Conservation (phyloP, 2,888 invertebrate species). For the Hetaerina titia region DNA sequence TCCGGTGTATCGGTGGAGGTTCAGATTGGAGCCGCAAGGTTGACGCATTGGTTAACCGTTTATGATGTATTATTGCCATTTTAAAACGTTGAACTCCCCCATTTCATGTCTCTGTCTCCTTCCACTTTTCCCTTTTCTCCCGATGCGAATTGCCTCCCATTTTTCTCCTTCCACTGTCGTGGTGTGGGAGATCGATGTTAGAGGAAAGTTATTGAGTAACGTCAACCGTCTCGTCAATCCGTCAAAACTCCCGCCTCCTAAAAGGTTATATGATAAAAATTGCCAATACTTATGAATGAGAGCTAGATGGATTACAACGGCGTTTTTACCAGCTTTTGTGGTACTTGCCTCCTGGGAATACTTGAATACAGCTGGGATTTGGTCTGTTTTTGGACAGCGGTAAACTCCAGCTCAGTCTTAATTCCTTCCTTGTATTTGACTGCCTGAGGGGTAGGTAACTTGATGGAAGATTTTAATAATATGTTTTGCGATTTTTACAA, state of each 20-base stretch:
- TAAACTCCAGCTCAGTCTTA: too few relatives aligned
- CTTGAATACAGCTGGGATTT: too few relatives aligned
- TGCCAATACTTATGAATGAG: too few relatives aligned
- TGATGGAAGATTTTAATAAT: too few relatives aligned
- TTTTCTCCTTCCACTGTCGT: neutral
- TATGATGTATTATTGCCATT: conserved; percentile 52
- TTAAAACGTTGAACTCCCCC: neutral
- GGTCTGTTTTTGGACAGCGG: too few relatives aligned
- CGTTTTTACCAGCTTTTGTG: too few relatives aligned
- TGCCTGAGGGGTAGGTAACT: too few relatives aligned
- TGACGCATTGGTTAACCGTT: conserved; percentile 54
- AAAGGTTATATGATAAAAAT: neutral
- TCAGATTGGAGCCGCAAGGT: neutral
- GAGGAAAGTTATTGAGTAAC: conserved; percentile 25
- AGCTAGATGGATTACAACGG: too few relatives aligned
- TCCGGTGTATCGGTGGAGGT: neutral
- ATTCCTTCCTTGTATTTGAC: too few relatives aligned
- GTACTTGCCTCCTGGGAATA: too few relatives aligned
- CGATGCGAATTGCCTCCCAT: neutral
- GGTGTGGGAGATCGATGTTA: neutral
- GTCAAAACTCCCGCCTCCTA: neutral
- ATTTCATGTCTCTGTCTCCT: neutral
- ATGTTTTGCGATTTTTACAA: too few relatives aligned
- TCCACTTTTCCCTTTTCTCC: neutral
- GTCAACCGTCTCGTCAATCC: neutral